Evolutionary conservation across 2,113 vertebrate species (phyloP).

Genomic region (Sialia sialis): DNA sequence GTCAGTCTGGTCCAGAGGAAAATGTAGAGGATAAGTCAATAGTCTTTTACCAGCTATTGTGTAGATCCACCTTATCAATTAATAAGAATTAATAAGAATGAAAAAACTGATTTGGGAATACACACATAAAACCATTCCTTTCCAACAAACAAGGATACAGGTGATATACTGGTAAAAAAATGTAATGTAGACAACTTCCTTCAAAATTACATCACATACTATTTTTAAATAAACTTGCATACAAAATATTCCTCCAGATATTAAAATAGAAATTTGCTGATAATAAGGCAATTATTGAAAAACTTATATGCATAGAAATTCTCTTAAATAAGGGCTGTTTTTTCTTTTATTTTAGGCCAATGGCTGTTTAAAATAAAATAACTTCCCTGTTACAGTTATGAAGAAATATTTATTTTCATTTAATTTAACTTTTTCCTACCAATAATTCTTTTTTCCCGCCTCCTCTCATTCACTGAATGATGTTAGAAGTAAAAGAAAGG

Average conservation of each 20-base stretch:
- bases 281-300: slow-evolving; percentile 22
- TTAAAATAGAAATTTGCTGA: neutral
- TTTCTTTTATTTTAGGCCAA: slow-evolving; percentile 37
- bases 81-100: neutral
- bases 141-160: neutral
- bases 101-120: neutral
- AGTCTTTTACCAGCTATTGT: neutral
- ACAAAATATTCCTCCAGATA: neutral
- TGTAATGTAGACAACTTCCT: neutral
- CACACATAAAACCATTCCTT: neutral
- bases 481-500: neutral
- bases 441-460: neutral
- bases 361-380: slow-evolving; percentile 49
- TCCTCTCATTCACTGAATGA: neutral
- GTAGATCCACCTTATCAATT: neutral
- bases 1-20: neutral
- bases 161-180: neutral
- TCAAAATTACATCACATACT: neutral
- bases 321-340: slow-evolving; percentile 21
- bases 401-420: neutral
- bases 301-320: slow-evolving; percentile 1
- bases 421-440: neutral
- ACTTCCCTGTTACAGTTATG: neutral
- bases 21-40: neutral
- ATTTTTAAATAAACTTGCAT: neutral